Percentiles rank a stretch among this genome's conserved stretches.
Evolutionary conservation across 2,113 vertebrate genomes (phyloP).

Genomic region (Callaeas wilsoni): DNA sequence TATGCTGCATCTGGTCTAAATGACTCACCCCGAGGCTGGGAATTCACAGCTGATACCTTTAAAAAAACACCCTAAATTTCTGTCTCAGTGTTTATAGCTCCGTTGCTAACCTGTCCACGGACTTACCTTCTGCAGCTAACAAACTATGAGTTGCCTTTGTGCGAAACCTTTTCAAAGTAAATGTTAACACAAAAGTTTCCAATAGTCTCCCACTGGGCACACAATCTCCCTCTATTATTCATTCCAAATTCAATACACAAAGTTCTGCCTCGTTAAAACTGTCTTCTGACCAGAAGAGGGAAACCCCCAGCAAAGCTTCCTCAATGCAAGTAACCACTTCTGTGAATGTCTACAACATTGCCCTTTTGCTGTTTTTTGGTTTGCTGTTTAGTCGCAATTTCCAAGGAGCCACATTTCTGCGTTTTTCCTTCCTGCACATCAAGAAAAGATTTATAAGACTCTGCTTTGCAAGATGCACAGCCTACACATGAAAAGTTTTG

Average conservation of each 20-base stretch:
- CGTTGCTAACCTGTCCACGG: not conserved
- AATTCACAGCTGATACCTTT: constrained; percentile 36
- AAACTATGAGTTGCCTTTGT: not conserved
- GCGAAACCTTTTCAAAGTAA: not conserved
- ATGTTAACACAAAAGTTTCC: not conserved
- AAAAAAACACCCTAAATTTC: not conserved
- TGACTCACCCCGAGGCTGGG: not conserved
- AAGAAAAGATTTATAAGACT: not conserved
- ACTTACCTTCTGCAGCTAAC: not conserved
- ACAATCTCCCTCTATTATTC: not conserved
- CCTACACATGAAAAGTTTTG: not conserved
- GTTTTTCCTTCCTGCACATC: not conserved
- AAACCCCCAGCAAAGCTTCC: not conserved
- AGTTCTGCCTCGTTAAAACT: not conserved
- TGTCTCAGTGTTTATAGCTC: not conserved
- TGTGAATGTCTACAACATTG: too few relatives aligned
- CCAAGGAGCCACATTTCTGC: not conserved
- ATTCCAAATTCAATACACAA: not conserved
- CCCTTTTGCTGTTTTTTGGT: not conserved
- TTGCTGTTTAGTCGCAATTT: not conserved
- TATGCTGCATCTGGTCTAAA: constrained; percentile 5
- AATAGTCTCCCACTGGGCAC: not conserved
- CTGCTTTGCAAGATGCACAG: not conserved
- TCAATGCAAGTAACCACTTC: not conserved
- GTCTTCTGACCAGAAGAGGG: not conserved